Evolutionary conservation across 2,888 invertebrate species (phyloP), one percentile per base, ranked within the genome.

Genomic region (Teinopalpus imperialis): DNA sequence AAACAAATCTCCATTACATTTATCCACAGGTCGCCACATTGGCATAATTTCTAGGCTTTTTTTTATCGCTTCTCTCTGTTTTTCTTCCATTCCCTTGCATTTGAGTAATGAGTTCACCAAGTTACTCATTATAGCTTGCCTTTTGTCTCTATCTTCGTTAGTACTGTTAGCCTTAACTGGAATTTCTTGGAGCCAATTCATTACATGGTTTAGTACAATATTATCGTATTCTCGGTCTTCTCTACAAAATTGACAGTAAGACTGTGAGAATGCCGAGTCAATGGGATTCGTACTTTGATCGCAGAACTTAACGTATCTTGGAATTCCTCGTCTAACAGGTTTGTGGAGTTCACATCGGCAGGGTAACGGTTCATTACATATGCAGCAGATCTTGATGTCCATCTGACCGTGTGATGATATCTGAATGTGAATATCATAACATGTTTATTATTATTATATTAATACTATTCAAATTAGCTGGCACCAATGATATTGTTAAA

Each of bases 31-130:
- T 23, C 13, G 35, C 47, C 47, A 47, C 41, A 47, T 47, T n/a
- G 47, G 47, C 7, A 47, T 1, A 14, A 9, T 7, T 0, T 56
- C 37, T 1, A 62, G 43, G 16, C 47, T 48, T 56, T 58, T 37
- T 53, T 43, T 27, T 55, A 20, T 47, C 40, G 39, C 51, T 53
- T n/a, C 51, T 36, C 26, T 56, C 57, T 12, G 57, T 51, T 16
- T 57, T 49, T 3, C 50, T 42, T 36, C 55, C 44, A 18, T 42
- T 49, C n/a, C 59, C 26, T 24, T 46, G 9, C 5, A 46, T 41
- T 30, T 35, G 3, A 46, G 10, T 21, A 46, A 30, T 7, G 23
- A 8, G 2, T 41, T 30, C 13, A 13, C 35, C 12, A 46, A 18
- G 8, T 29, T 35, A 13, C 29, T 35, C 7, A 24, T 24, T 7